These are phyloP conservation scores for Cydia strobilella DNA, from an alignment of 1,140 invertebrate genomes.

Conservation along the genomic window DNA sequence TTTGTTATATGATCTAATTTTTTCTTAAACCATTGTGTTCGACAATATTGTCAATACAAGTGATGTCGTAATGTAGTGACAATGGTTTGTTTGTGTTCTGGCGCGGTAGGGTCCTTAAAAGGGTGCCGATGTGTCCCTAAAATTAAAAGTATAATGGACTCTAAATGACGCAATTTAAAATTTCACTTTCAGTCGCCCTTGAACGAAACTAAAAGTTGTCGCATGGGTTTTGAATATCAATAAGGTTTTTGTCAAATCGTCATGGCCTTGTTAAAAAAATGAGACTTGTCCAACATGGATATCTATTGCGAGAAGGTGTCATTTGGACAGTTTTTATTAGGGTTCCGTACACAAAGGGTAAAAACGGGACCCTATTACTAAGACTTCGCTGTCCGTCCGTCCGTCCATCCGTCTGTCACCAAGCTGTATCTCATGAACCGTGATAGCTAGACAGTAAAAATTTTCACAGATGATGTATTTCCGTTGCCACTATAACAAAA, in stretches of 20 bases:
- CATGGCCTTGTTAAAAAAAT: background rate
- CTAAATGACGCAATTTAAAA: slow-evolving; percentile 30
- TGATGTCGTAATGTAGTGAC: slow-evolving; percentile 55
- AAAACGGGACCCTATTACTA: no score
- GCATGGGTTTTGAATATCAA: slow-evolving; percentile 1
- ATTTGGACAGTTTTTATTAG: no score
- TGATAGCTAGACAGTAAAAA: no score
- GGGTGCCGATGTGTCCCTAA: slow-evolving; percentile 40
- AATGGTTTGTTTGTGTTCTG: slow-evolving; percentile 54
- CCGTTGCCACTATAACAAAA: no score
- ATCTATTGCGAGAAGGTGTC: no score
- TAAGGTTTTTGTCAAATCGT: background rate
- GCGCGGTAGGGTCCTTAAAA: slow-evolving; percentile 37
- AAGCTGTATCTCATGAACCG: no score
- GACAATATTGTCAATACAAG: slow-evolving; percentile 43
- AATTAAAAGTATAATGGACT: slow-evolving; percentile 16
- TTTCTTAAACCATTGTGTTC: slow-evolving; percentile 45
- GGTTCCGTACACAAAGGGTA: no score
- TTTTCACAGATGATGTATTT: no score
- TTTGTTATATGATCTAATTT: slow-evolving; percentile 56
- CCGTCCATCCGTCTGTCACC: no score
- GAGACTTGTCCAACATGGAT: background rate
- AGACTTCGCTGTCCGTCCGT: no score
- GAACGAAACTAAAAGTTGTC: slow-evolving; percentile 28
- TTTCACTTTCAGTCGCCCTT: slow-evolving; percentile 12